These are phyloP conservation scores for Lagodon rhomboides DNA, from an alignment of 2,797 vertebrate species.

Conservation along the genomic window DNA sequence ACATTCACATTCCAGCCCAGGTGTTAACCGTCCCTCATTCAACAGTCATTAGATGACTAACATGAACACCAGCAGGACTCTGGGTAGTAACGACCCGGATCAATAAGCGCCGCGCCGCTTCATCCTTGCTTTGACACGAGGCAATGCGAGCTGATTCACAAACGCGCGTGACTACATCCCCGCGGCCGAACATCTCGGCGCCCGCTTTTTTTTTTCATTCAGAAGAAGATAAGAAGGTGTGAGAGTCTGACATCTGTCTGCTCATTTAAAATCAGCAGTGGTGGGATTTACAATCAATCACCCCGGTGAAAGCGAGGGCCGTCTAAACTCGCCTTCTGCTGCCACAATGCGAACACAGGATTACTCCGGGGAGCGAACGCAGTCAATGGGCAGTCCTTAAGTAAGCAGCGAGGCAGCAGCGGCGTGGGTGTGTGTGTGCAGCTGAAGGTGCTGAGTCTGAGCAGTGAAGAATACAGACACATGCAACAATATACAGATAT, in stretches of 20 bases:
- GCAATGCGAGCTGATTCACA: slow-evolving; percentile 25
- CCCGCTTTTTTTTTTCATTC: background rate
- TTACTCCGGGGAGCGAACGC: slow-evolving; percentile 26
- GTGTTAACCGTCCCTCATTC: slow-evolving; percentile 41
- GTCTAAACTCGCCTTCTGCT: slow-evolving; percentile 46
- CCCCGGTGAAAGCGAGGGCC: slow-evolving; percentile 14
- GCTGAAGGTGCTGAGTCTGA: background rate
- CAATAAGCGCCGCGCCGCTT: slow-evolving; percentile 48
- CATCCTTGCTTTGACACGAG: slow-evolving; percentile 29
- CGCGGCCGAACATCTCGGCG: slow-evolving; percentile 12
- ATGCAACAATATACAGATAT: background rate
- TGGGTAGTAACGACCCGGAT: slow-evolving; percentile 39
- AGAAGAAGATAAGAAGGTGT: slow-evolving; percentile 25
- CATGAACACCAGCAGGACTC: slow-evolving; percentile 43
- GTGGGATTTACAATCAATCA: slow-evolving; percentile 53
- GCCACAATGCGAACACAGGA: slow-evolving; percentile 38
- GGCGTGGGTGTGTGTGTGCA: background rate
- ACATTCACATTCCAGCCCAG: slow-evolving; percentile 44
- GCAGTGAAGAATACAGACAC: background rate
- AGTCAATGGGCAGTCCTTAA: slow-evolving; percentile 30
- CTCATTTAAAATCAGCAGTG: slow-evolving; percentile 31
- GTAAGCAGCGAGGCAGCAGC: slow-evolving; percentile 20
- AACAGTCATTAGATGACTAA: slow-evolving; percentile 45
- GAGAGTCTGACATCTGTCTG: slow-evolving; percentile 39
- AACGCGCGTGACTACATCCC: background rate